Evolutionary conservation across 2,113 vertebrate genomes (phyloP).

Genomic region (Chamaea fasciata): DNA sequence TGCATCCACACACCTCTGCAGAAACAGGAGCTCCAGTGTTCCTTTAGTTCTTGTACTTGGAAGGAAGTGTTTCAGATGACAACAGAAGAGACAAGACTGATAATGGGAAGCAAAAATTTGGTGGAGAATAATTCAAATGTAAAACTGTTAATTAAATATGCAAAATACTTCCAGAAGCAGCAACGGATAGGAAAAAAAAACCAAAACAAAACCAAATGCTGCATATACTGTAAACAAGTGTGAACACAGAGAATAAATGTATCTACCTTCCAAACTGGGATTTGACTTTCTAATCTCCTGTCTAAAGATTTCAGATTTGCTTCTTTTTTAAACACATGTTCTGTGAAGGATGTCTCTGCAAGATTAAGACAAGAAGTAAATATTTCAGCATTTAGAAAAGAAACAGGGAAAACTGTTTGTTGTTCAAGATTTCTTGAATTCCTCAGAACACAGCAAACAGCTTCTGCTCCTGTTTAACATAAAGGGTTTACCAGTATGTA

Average conservation of each 20-base stretch:
- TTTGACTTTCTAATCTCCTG: neutral
- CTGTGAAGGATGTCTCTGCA: neutral
- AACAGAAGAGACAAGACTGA: neutral
- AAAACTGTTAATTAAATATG: neutral
- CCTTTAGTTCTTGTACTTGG: neutral
- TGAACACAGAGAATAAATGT: neutral
- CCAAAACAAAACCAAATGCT: neutral
- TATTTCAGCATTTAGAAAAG: neutral
- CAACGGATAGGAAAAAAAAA: neutral
- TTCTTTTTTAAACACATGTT: neutral
- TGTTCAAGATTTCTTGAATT: neutral
- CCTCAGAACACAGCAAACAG: neutral
- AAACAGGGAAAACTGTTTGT: neutral
- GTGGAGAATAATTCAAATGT: neutral
- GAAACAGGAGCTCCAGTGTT: neutral
- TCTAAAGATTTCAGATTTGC: neutral
- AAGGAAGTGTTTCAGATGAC: neutral
- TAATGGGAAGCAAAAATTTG: neutral
- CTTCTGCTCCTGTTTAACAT: neutral
- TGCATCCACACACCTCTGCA: neutral
- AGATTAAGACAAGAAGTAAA: slow-evolving; percentile 7
- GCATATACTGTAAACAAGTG: neutral
- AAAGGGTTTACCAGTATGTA: neutral
- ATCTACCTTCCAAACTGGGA: neutral
- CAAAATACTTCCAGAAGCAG: neutral